Evolutionary conservation across 2,113 vertebrate species (phyloP).

Genomic region (Cheilinus undulatus): DNA sequence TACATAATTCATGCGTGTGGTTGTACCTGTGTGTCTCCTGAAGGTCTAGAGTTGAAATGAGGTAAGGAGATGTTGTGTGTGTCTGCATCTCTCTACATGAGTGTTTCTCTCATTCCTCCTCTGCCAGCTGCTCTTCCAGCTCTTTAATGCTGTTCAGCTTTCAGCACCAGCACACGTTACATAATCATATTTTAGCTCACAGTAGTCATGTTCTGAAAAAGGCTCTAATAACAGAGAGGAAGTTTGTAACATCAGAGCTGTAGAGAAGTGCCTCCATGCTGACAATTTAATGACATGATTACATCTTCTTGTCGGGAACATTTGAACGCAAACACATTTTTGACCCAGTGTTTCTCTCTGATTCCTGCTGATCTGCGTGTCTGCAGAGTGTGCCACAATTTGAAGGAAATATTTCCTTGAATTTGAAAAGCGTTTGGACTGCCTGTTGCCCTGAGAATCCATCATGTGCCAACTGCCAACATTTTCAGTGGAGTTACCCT

Average conservation of each 20-base stretch:
- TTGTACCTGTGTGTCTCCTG: conserved; percentile 40
- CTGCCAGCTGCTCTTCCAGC: conserved; percentile 40
- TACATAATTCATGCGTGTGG: conserved; percentile 55
- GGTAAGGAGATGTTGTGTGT: conserved; percentile 36
- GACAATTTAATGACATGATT: conserved; percentile 39
- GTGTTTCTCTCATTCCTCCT: conserved; percentile 32
- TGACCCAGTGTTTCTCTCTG: conserved; percentile 26
- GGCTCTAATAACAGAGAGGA: conserved; percentile 27
- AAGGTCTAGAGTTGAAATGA: conserved; percentile 40
- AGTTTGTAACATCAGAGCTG: conserved; percentile 11
- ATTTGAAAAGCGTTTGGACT: conserved; percentile 9
- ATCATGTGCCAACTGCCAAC: conserved; percentile 1
- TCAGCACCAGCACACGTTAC: conserved; percentile 44
- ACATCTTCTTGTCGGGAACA: conserved; percentile 33
- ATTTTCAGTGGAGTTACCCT: conserved; percentile 3
- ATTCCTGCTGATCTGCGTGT: neutral
- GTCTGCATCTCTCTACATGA: conserved; percentile 4
- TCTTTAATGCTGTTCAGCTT: conserved; percentile 48
- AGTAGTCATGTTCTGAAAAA: conserved; percentile 26
- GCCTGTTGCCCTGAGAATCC: neutral
- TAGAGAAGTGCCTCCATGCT: conserved; percentile 21
- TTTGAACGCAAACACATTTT: conserved; percentile 39
- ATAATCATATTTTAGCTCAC: conserved; percentile 56
- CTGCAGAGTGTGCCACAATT: conserved; percentile 20
- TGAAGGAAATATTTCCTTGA: conserved; percentile 9